These are phyloP conservation scores for Ethmia dodecea DNA, from an alignment of 2,888 invertebrate genomes.

Conservation along the genomic window DNA sequence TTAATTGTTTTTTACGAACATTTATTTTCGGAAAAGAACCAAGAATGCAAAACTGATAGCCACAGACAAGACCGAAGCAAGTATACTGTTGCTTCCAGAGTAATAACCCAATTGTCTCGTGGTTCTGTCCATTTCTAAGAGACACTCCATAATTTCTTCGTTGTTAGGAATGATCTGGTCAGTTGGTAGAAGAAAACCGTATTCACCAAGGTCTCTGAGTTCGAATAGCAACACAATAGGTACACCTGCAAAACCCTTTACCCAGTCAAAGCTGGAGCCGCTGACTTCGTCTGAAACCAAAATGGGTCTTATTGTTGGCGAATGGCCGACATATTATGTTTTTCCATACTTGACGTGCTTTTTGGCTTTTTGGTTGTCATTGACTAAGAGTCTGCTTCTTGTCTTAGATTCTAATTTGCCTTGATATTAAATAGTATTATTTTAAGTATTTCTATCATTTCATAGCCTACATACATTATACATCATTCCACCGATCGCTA, in stretches of 20 bases:
- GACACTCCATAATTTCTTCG: slow-evolving; percentile 56
- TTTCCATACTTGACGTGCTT: no score
- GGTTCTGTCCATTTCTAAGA: slow-evolving; percentile 45
- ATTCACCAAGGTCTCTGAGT: slow-evolving; percentile 69
- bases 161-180: slow-evolving; percentile 64
- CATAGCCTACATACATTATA: no score
- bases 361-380: no score
- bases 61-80: slow-evolving; percentile 20
- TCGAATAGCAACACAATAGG: slow-evolving; percentile 77
- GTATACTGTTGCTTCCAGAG: slow-evolving; percentile 18
- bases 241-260: slow-evolving; percentile 65
- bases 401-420: no score
- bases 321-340: no score
- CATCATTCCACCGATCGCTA: no score
- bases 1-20: no score
- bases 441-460: no score
- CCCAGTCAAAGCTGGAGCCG: slow-evolving; percentile 75
- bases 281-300: slow-evolving; percentile 49
- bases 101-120: slow-evolving; percentile 37
- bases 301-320: no score
- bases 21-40: slow-evolving; percentile 13
- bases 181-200: slow-evolving; percentile 74
- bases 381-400: no score
- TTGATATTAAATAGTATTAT: no score
- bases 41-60: slow-evolving; percentile 18